Percentiles rank a stretch among this genome's conserved stretches.
Conservation (phyloP, 2,888 invertebrate genomes). For the Phortica magna region DNA sequence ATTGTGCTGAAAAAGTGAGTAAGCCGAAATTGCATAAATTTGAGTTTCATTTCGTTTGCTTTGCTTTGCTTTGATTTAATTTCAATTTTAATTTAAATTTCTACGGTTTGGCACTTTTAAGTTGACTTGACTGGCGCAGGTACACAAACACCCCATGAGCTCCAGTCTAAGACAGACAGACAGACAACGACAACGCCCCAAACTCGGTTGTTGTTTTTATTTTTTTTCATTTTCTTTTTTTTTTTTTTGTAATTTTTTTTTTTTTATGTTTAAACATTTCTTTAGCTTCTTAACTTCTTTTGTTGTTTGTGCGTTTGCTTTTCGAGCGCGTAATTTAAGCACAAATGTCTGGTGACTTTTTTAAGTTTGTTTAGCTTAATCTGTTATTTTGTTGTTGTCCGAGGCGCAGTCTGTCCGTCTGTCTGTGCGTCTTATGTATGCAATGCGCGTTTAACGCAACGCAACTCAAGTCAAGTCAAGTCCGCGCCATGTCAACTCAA, state of each 20-base stretch:
- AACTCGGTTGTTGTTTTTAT: not conserved
- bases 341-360: not conserved
- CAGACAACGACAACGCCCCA: not conserved
- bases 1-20: too few relatives aligned
- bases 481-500: not conserved
- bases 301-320: not conserved
- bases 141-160: not conserved
- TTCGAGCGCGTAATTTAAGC: not conserved
- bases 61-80: too few relatives aligned
- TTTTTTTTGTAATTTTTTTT: not conserved
- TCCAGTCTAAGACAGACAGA: not conserved
- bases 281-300: not conserved
- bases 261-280: not conserved
- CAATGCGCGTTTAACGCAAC: not conserved
- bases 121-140: not conserved
- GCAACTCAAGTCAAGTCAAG: not conserved
- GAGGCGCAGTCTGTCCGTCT: too few relatives aligned
- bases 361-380: constrained; percentile 17
- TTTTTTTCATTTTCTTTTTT: not conserved
- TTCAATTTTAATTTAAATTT: too few relatives aligned
- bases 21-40: too few relatives aligned
- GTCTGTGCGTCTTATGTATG: not conserved
- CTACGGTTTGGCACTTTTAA: not conserved
- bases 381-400: not conserved
- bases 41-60: too few relatives aligned